These are phyloP conservation scores for Cisticola juncidis DNA, from an alignment of 2,113 vertebrate species.

Conservation along the genomic window DNA sequence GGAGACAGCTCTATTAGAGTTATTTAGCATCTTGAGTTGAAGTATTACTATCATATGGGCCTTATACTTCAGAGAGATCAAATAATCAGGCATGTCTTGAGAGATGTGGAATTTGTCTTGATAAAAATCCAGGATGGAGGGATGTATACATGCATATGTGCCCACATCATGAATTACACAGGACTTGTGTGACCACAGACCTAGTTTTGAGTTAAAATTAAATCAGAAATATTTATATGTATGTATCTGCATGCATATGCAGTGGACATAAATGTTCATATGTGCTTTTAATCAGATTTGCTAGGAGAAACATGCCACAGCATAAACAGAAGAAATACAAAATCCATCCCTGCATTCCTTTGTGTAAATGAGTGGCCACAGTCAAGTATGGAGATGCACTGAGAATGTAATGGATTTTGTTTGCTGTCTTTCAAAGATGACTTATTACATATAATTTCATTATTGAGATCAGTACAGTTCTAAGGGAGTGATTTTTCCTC, in stretches of 20 bases:
- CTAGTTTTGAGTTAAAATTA: not conserved
- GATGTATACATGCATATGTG: not conserved
- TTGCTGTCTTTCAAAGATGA: not conserved
- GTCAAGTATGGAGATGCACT: not conserved
- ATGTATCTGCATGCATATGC: not conserved
- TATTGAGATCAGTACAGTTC: not conserved
- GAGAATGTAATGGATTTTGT: not conserved
- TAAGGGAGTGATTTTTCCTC: not conserved
- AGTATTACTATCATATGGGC: not conserved
- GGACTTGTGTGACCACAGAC: not conserved
- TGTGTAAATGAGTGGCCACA: accelerated
- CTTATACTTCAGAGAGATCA: not conserved
- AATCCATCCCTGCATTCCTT: not conserved
- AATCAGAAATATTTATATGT: not conserved
- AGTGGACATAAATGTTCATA: not conserved
- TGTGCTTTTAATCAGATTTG: not conserved
- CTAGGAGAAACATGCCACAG: not conserved
- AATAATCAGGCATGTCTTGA: not conserved
- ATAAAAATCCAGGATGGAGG: not conserved
- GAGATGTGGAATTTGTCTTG: not conserved
- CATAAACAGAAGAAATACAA: not conserved
- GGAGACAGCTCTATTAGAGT: not conserved
- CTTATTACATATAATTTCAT: not conserved
- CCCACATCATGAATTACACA: not conserved
- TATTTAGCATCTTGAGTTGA: not conserved